Conservation (phyloP, 2,888 invertebrate genomes). For the Sinodicranocentrus sp. region DNA sequence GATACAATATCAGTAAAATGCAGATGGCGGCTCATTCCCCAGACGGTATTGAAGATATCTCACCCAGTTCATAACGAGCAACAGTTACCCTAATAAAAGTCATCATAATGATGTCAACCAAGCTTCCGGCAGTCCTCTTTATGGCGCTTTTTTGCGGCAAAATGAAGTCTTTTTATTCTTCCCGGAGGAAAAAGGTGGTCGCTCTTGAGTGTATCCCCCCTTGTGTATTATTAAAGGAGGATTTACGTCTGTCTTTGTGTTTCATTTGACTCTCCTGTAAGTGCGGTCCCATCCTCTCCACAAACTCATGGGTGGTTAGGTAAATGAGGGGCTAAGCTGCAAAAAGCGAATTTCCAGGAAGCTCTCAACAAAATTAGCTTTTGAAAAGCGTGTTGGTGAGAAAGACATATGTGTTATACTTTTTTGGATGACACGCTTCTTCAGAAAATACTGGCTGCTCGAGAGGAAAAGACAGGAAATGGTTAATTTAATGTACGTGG, state of each 20-base stretch:
- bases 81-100: not conserved
- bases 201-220: not conserved
- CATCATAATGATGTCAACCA: not conserved
- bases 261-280: not conserved
- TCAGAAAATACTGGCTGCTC: no score
- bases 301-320: not conserved
- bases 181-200: not conserved
- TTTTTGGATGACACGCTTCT: no score
- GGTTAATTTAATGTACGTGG: not conserved
- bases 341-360: no score
- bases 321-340: not conserved
- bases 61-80: not conserved
- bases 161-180: slow-evolving; percentile 6
- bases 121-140: not conserved
- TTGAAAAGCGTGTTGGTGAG: no score
- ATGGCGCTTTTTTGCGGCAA: not conserved
- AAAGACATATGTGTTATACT: no score
- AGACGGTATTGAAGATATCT: not conserved
- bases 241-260: not conserved
- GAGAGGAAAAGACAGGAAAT: no score
- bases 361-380: no score
- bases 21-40: slow-evolving; percentile 6
- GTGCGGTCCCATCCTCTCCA: no score
- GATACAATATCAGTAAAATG: slow-evolving; percentile 4
- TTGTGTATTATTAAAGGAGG: not conserved